These are phyloP conservation scores for Temnothorax ravouxi DNA, from an alignment of 2,888 invertebrate species.

Conservation along the genomic window DNA sequence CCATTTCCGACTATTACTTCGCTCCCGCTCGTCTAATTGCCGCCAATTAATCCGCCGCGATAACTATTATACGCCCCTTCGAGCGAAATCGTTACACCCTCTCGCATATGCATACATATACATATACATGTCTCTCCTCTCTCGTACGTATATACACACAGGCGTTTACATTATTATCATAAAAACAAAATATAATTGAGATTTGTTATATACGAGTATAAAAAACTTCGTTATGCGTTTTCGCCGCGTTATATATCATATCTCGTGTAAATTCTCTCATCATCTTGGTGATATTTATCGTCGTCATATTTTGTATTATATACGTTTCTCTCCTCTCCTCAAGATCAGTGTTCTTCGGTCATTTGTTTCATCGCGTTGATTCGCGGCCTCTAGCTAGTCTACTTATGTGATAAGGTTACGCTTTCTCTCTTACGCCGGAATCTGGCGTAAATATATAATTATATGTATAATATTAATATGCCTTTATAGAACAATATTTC, in stretches of 20 bases:
- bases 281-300: conserved; percentile 63
- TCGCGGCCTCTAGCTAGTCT: conserved; percentile 82
- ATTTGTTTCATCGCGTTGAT: conserved; percentile 79
- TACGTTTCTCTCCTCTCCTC: conserved; percentile 58
- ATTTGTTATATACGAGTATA: conserved; percentile 83
- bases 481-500: conserved; percentile 74
- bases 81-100: conserved; percentile 49
- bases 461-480: conserved; percentile 75
- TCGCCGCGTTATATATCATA: conserved; percentile 60
- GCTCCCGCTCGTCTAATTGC: conserved; percentile 25
- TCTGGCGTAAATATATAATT: conserved; percentile 40
- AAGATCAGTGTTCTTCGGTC: conserved; percentile 74
- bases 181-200: conserved; percentile 81
- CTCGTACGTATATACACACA: conserved; percentile 51
- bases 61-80: conserved; percentile 42
- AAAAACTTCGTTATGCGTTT: conserved; percentile 80
- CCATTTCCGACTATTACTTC: conserved; percentile 36
- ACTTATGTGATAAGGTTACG: conserved; percentile 80
- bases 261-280: conserved; percentile 60
- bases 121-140: conserved; percentile 43
- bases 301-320: conserved; percentile 37
- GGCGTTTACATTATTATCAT: conserved; percentile 69
- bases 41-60: conserved; percentile 55
- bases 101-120: conserved; percentile 52
- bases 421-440: conserved; percentile 40